phyloP scores from a whole-genome alignment of 2,797 vertebrate species.

The Clarias fuscus region DNA sequence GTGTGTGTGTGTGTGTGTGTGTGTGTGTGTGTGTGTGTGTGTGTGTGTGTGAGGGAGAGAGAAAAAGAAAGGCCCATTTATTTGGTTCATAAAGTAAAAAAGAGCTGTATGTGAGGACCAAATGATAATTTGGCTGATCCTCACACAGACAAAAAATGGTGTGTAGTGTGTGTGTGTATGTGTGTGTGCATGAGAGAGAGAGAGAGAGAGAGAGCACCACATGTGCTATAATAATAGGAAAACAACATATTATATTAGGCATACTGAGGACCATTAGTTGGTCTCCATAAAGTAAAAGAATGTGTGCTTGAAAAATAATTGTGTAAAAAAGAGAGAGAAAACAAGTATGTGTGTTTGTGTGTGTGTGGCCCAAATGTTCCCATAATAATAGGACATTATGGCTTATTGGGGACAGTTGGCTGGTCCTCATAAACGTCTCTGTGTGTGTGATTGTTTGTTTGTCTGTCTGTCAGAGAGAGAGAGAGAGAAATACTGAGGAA shows the following conservation, averaged over 20 bases:
- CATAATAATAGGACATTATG: conserved; percentile 8
- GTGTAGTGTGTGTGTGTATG: neutral
- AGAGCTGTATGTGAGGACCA: neutral
- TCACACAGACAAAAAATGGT: neutral
- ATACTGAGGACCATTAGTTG: neutral
- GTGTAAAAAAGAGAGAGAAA: neutral
- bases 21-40: neutral
- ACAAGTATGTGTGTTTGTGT: neutral
- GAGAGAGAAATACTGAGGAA: neutral
- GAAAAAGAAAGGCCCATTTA: neutral
- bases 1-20: neutral
- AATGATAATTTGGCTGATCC: neutral
- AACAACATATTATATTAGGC: neutral
- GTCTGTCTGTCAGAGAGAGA: too few relatives aligned
- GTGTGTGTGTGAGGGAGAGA: neutral
- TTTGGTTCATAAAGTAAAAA: neutral
- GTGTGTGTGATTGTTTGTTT: neutral
- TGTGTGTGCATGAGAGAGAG: neutral
- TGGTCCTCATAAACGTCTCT: neutral
- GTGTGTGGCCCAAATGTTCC: neutral
- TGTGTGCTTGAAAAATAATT: neutral
- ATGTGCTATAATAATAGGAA: neutral
- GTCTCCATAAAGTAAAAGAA: neutral
- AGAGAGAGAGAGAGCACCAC: neutral
- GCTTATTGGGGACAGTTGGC: neutral